Evolutionary conservation across 2,113 vertebrate species (phyloP).

Genomic region (Phyllostomus hastatus): DNA sequence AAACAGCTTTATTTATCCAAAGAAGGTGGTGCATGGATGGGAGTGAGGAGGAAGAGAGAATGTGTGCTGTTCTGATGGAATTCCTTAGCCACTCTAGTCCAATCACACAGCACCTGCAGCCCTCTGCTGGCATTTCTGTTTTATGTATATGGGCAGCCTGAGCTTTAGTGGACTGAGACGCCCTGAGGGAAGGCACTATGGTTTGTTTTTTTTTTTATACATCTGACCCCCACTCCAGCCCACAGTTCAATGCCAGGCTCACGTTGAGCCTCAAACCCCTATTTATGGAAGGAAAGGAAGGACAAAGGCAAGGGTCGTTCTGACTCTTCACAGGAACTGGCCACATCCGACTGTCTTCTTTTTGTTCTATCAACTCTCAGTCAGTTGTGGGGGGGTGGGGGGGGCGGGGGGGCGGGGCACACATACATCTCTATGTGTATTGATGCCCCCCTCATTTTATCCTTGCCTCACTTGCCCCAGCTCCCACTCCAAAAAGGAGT

Average conservation of each 20-base stretch:
- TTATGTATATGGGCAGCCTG: neutral
- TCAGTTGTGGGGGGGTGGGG: neutral
- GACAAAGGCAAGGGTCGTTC: neutral
- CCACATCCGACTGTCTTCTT: neutral
- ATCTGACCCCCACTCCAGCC: neutral
- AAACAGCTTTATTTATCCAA: neutral
- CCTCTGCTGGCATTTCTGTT: neutral
- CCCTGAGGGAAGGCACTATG: neutral
- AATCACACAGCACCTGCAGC: neutral
- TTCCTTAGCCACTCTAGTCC: neutral
- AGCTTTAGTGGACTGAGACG: neutral
- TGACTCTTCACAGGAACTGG: neutral
- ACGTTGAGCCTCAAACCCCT: neutral
- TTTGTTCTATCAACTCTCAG: neutral
- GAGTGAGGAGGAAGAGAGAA: neutral
- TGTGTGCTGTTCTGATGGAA: neutral
- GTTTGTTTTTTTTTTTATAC: neutral
- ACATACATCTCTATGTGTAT: neutral
- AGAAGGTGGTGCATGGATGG: neutral
- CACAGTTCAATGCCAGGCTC: neutral
- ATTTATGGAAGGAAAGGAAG: neutral
- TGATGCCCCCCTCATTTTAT: neutral
- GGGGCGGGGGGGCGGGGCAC: neutral
- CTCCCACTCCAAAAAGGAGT: neutral
- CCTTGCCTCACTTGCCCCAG: neutral